phyloP scores from a whole-genome alignment of 2,113 vertebrate genomes.

The Formicarius rufipectus region DNA sequence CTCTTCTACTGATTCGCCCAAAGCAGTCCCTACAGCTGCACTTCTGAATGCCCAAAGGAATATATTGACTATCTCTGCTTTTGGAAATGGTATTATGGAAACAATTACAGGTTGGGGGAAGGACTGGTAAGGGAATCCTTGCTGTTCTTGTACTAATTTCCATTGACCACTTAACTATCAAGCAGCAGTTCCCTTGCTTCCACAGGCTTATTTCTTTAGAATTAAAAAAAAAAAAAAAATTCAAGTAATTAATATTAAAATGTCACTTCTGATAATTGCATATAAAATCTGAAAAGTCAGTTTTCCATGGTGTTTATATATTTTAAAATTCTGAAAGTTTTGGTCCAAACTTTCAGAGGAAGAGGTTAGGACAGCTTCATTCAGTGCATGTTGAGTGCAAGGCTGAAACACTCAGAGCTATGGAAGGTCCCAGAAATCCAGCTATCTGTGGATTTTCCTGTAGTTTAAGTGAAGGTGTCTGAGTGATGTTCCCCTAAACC shows the following conservation, averaged over 20 bases:
- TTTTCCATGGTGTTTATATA: neutral
- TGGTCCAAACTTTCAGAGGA: neutral
- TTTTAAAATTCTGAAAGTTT: neutral
- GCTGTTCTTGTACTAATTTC: neutral
- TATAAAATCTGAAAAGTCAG: neutral
- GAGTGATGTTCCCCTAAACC: neutral
- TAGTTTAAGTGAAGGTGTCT: neutral
- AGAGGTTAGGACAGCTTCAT: neutral
- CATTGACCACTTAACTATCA: neutral
- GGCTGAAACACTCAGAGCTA: neutral
- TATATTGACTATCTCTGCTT: neutral
- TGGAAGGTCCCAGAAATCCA: neutral
- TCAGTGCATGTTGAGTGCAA: neutral
- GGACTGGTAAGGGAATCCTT: neutral
- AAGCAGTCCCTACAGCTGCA: slow-evolving; percentile 58
- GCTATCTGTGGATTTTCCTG: neutral
- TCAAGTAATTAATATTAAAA: neutral
- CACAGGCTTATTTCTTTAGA: neutral
- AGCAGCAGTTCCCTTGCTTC: neutral
- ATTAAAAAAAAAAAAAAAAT: neutral
- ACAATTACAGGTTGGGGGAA: neutral
- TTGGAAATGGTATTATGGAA: neutral
- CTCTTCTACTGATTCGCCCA: neutral
- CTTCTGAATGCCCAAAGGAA: neutral
- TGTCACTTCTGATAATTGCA: neutral